Evolutionary conservation across 2,888 invertebrate species (phyloP), one percentile per base, ranked within the genome.

Genomic region (Callyntrura guangdongensis): DNA sequence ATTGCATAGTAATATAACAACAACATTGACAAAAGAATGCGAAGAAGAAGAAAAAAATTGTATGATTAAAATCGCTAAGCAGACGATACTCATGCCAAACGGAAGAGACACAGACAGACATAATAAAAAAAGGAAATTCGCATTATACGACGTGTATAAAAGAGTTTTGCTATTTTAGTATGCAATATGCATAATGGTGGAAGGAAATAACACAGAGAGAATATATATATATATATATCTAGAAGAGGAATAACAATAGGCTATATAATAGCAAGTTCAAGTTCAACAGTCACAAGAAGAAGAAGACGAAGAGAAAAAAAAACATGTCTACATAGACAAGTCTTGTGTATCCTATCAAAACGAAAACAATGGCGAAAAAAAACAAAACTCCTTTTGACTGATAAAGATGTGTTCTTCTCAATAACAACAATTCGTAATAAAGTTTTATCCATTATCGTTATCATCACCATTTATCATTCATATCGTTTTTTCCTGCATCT

Each of bases 201-300:
- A 36, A 36, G 14, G 36, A 36, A 36, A 77, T 77, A 53, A n/a
- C 59, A 36, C 36, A n/a, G 20, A 56, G 27, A 53, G 6, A 47
- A 0, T 14, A 14, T 61, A 64, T n/a, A n/a, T n/a, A n/a, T n/a
- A n/a, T n/a, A n/a, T n/a, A n/a, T n/a, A n/a, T n/a, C n/a, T 9
- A 53, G n/a, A 79, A 45, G 20, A 25, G 8, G 9, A 79, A 11
- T 14, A 69, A 25, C 27, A 36, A 36, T 27, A 69, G n/a, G 27
- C 12, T 1, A 56, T 17, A 45, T 36, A n/a, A n/a, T 27, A 69
- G 20, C 17, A 77, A 81, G 81, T 81, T 81, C 81, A 81, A 81
- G 81, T 81, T 81, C 81, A 81, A 61, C 36, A 61, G 81, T 36
- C 61, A 81, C 77, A 61, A 81, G 61, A 81, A 81, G 81, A 81